Conservation (phyloP, 2,797 vertebrate species). For the Phoxinus dragarum region DNA sequence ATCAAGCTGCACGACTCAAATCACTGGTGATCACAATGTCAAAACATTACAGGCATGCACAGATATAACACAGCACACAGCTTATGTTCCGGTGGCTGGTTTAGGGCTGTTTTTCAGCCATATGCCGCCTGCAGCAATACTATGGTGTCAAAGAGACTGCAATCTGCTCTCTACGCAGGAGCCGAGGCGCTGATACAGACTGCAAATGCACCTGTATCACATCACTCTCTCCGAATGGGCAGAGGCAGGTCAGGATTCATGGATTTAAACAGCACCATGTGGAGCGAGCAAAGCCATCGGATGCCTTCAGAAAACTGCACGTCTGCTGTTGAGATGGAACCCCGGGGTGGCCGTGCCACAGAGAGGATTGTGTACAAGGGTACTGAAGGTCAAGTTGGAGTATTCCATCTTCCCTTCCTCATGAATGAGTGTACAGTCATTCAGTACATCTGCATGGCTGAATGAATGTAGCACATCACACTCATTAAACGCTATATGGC, state of each 20-base stretch:
- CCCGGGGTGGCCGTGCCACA: conserved; percentile 14
- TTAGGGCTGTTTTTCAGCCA: conserved; percentile 33
- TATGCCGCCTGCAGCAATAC: conserved; percentile 30
- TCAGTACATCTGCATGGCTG: conserved; percentile 16
- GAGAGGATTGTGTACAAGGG: conserved; percentile 12
- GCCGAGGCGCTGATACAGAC: conserved; percentile 40
- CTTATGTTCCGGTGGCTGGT: conserved; percentile 45
- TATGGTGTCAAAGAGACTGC: conserved; percentile 43
- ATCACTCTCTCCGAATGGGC: conserved; percentile 18
- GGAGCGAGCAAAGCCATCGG: conserved; percentile 36
- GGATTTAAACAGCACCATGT: conserved; percentile 47
- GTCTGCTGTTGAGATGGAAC: conserved; percentile 24
- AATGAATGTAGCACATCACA: neutral
- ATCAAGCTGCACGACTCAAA: conserved; percentile 45
- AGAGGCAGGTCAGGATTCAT: conserved; percentile 44
- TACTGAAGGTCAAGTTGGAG: conserved; percentile 28
- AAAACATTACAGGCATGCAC: conserved; percentile 37
- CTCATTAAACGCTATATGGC: neutral
- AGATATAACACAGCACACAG: conserved; percentile 28
- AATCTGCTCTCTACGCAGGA: conserved; percentile 47
- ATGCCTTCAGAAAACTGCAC: conserved; percentile 21
- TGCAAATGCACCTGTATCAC: conserved; percentile 45
- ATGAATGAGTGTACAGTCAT: neutral
- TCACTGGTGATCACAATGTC: conserved; percentile 48
- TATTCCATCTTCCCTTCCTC: conserved; percentile 9